Evolutionary conservation across 2,888 invertebrate genomes (phyloP).

Genomic region (Rhyacophila evoluta): DNA sequence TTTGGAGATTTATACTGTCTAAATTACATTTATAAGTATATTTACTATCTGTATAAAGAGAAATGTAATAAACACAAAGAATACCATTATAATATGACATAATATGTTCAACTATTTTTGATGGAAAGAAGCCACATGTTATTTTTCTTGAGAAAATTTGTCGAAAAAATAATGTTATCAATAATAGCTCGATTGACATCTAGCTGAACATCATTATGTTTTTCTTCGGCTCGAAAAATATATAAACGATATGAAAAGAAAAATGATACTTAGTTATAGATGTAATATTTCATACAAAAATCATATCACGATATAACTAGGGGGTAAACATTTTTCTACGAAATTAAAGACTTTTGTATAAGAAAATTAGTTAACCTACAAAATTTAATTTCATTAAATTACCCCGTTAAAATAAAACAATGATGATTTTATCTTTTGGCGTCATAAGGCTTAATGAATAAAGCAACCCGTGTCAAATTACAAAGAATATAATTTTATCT

Average conservation of each 20-base stretch:
- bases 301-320: background rate
- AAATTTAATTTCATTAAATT: slow-evolving; percentile 21
- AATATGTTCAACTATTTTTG: no score
- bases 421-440: slow-evolving; percentile 25
- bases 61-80: no score
- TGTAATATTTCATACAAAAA: background rate
- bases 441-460: slow-evolving; percentile 25
- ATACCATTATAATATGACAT: no score
- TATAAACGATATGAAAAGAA: background rate
- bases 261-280: background rate
- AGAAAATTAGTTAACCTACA: background rate
- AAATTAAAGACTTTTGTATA: background rate
- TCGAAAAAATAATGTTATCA: no score
- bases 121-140: no score
- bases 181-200: no score
- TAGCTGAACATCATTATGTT: no score
- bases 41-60: no score
- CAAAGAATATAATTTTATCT: slow-evolving; percentile 24
- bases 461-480: slow-evolving; percentile 19
- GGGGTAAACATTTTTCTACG: background rate
- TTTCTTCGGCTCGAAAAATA: no score
- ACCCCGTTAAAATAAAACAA: slow-evolving; percentile 25
- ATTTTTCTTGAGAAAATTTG: no score
- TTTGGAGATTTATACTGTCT: no score
- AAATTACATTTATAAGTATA: no score